Evolutionary conservation across 2,888 invertebrate species (phyloP), one percentile per base, ranked within the genome.

Genomic region (Prenolepis imparis): DNA sequence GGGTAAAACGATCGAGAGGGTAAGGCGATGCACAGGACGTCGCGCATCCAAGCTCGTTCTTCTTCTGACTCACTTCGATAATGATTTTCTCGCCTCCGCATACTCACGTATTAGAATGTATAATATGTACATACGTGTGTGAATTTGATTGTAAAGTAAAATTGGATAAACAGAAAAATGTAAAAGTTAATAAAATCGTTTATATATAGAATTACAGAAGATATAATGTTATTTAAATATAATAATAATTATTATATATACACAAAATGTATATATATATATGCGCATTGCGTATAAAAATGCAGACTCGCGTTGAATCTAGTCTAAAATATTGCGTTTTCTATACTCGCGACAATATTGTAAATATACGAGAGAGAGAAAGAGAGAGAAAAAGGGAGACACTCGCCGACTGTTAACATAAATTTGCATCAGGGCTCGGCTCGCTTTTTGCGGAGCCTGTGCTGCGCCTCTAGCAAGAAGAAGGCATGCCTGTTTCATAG

Each of bases 21-120:
- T 87, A 87, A 90, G 89, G 88, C 91, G 90, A 91, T 90, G 91
- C 91, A 91, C 91, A 91, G 86, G 78, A 83, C 77, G 86, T 85
- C 80, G 85, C 75, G 87, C 86, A 85, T 86, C 91, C 83, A 52
- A 83, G 83, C 80, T 74, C 57, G 86, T 89, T 89, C 90, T 89
- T 89, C 90, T 90, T 92, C 91, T 86, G 85, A 77, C 90, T 84
- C 48, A 73, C 82, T 85, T 86, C 73, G 83, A 84, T 90, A 89
- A 91, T 88, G 89, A 89, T 91, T 88, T 87, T 89, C 89, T 84
- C 86, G 77, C 72, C 73, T 80, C 12, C 44, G 9, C 41, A 9
- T 41, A 57, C 6, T 8, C 41, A 44, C 44, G 75, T 28, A 3
- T n/a, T 36, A 36, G 5, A 36, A 36, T 36, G 36, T 36, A 5